Evolutionary conservation across 2,888 invertebrate species (phyloP), one percentile per base, ranked within the genome.

Genomic region (Chrysolina americana): DNA sequence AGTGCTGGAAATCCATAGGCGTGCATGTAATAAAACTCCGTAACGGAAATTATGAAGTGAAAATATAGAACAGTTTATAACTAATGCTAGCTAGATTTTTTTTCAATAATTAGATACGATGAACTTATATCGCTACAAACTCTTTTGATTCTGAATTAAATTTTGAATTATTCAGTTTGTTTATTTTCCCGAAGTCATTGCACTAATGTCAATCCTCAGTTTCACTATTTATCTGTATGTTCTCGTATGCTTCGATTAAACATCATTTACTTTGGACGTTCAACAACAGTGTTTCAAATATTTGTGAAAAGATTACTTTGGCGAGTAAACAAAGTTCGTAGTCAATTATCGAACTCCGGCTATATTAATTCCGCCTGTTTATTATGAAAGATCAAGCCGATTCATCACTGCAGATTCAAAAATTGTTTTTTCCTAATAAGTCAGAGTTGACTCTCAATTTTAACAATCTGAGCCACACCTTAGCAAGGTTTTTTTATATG

Each of bases 261-360:
- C 53, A 21, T 53, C 10, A 53, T 53, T 11, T 19, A 21, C 21
- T 19, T 53, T 48, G 48, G n/a, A 44, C 44, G 2, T 44, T 4
- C 1, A 44, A 44, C 44, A 44, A 15, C 44, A 44, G 15, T 44
- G 11, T 13, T 44, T 44, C 44, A 44, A 44, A 44, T 44, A 44
- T 44, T 44, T 44, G 44, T 44, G 44, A 44, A 44, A 44, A 15
- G 11, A 44, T 44, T 13, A 44, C 1, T 53, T 3, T 13, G 53
- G 53, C 5, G 19, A 23, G 21, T 53, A 53, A 53, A 53, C 53
- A 53, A 19, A 21, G 21, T 6, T 21, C 21, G 21, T 19, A 53
- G 17, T 53, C 53, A 53, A 21, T 59, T 59, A 59, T 28, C 59
- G 59, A 59, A 28, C 28, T 59, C 0, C n/a, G 13, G 59, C 59